A percentile compares a stretch with the other conserved stretches of the same genome.
Evolutionary conservation across 2,888 invertebrate genomes (phyloP).

Genomic region (Dastarcus helophoroides): DNA sequence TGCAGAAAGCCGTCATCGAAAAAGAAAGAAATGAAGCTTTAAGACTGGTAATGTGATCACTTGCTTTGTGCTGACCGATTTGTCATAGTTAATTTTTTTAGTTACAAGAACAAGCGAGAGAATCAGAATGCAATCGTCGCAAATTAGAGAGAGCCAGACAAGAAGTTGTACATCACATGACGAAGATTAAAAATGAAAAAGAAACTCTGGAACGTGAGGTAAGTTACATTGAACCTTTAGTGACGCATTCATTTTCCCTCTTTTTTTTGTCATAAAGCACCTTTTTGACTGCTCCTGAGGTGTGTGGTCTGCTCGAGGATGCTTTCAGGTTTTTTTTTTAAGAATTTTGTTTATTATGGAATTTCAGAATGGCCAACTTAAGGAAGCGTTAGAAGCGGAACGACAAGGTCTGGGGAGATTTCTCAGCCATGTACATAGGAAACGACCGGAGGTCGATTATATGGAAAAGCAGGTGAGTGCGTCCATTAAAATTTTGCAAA

Average conservation of each 20-base stretch:
- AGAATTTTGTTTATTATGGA: not conserved
- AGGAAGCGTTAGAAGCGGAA: constrained; percentile 43
- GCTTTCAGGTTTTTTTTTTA: not conserved
- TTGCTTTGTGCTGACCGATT: not conserved
- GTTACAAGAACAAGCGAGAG: constrained; percentile 45
- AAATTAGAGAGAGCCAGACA: constrained; percentile 45
- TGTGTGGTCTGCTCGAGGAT: too few relatives aligned
- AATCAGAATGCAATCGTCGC: constrained; percentile 44
- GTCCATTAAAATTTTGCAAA: not conserved
- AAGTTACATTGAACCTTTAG: constrained; percentile 13
- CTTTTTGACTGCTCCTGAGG: too few relatives aligned
- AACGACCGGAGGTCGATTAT: constrained; percentile 17
- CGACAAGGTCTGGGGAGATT: constrained; percentile 40
- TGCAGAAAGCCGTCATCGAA: constrained; percentile 38
- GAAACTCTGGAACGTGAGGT: constrained; percentile 47
- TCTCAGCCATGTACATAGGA: constrained; percentile 32
- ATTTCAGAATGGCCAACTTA: constrained; percentile 44
- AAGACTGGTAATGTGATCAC: constrained; percentile 32
- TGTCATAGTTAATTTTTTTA: constrained; percentile 24
- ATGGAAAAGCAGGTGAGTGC: constrained; percentile 23
- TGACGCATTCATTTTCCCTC: too few relatives aligned
- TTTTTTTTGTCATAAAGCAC: too few relatives aligned
- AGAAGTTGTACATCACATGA: constrained; percentile 47
- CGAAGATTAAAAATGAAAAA: constrained; percentile 45
- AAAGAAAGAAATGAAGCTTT: constrained; percentile 39